Conservation (phyloP, 1,140 invertebrate genomes). For the Pseudomyrmex cubaensis region DNA sequence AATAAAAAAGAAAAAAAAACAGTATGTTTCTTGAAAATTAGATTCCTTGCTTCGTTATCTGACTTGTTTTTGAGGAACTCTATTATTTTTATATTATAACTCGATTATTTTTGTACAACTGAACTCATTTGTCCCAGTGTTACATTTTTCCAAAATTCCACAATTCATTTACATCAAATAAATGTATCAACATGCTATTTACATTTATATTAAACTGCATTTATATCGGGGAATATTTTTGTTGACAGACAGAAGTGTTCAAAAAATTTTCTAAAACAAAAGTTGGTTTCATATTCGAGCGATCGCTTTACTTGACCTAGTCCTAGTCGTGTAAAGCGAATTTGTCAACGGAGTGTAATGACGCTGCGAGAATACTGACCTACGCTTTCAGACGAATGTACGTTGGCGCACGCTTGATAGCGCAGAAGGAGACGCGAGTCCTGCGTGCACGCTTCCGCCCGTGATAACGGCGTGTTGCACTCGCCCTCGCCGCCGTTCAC, state of each 20-base stretch:
- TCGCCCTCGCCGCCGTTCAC: conserved; percentile 87
- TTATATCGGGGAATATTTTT: no score
- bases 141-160: no score
- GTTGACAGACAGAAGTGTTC: no score
- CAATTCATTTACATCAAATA: no score
- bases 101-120: no score
- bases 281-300: neutral
- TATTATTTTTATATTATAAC: no score
- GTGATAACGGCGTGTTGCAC: conserved; percentile 91
- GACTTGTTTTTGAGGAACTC: no score
- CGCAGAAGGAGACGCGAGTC: conserved; percentile 91
- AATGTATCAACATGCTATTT: no score
- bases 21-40: no score
- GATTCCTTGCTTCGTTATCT: no score
- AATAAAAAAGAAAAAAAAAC: conserved; percentile 3
- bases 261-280: neutral
- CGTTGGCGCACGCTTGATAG: conserved; percentile 95
- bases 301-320: neutral
- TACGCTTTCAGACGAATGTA: conserved; percentile 89
- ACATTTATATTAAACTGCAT: no score
- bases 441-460: conserved; percentile 93
- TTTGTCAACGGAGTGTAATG: conserved; percentile 25
- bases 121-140: no score
- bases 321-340: neutral
- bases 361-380: conserved; percentile 82